Conservation (phyloP, 2,797 vertebrate species). For the Myotis vivesi region DNA sequence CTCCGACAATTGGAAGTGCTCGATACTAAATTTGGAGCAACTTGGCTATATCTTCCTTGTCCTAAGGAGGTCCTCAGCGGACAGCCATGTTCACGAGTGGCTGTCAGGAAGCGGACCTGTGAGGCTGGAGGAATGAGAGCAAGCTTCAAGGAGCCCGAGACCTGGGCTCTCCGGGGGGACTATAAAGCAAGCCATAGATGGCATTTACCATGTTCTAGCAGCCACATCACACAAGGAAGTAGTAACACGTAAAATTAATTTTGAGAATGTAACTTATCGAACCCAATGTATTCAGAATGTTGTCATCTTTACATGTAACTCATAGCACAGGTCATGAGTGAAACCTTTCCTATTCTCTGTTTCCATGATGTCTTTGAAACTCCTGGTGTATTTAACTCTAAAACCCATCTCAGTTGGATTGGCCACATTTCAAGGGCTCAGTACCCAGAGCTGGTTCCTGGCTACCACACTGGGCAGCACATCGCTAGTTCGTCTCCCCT, state of each 20-base stretch:
- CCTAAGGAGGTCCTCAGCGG: background rate
- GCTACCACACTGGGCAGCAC: rapidly evolving
- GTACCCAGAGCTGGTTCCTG: rapidly evolving
- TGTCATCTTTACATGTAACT: background rate
- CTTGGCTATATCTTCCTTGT: background rate
- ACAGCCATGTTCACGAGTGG: rapidly evolving
- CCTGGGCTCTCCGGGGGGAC: too few species aligned
- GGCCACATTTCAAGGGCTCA: rapidly evolving
- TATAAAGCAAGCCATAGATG: rapidly evolving
- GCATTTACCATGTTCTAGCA: background rate
- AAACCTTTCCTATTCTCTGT: background rate
- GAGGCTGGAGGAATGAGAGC: background rate
- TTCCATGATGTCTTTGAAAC: too few species aligned
- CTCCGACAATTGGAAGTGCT: background rate
- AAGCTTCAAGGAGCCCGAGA: background rate
- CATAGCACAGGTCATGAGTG: background rate
- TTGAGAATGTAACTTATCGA: background rate
- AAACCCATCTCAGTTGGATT: rapidly evolving
- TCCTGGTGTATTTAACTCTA: background rate
- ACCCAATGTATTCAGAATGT: background rate
- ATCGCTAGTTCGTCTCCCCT: rapidly evolving
- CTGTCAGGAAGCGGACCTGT: background rate
- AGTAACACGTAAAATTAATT: background rate
- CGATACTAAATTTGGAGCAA: background rate
- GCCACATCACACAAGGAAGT: background rate